phyloP scores from a whole-genome alignment of 37 sponge, comb jelly and placozoan genomes.

The Oopsacas minuta region DNA sequence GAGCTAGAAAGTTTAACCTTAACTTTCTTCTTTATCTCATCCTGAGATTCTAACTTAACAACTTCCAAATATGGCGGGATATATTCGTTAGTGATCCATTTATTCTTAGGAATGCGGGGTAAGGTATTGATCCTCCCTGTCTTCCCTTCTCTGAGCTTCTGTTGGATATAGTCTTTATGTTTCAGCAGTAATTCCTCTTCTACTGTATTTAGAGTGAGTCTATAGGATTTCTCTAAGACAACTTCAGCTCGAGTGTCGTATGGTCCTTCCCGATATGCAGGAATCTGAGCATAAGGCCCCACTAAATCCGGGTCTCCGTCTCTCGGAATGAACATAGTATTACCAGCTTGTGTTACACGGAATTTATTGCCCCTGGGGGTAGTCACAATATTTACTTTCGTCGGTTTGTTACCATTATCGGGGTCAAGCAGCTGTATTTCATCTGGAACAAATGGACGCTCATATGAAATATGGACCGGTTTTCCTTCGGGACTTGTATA shows the following conservation, averaged over 20 bases:
- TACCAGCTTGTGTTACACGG: not conserved
- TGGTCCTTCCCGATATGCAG: not conserved
- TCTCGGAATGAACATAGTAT: not conserved
- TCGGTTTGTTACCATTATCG: not conserved
- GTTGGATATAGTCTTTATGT: not conserved
- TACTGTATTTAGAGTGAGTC: not conserved
- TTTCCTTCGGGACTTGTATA: not conserved
- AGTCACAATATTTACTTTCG: not conserved
- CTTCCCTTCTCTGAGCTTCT: not conserved
- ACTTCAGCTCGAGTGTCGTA: not conserved
- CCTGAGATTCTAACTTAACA: not conserved
- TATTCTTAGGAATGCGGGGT: not conserved
- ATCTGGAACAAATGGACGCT: not conserved
- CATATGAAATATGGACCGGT: not conserved
- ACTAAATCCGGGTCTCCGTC: not conserved
- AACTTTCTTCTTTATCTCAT: not conserved
- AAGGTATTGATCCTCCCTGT: not conserved
- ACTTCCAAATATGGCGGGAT: not conserved
- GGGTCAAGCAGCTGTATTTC: not conserved
- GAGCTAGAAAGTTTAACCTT: not conserved
- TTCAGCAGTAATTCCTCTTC: not conserved
- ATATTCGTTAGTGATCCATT: not conserved
- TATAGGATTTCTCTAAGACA: not conserved
- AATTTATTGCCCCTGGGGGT: not conserved
- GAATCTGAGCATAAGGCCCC: not conserved